A percentile compares a stretch with the other conserved stretches of the same genome.
Conservation (phyloP, 2,888 invertebrate species). For the Ophion ventricosus region DNA sequence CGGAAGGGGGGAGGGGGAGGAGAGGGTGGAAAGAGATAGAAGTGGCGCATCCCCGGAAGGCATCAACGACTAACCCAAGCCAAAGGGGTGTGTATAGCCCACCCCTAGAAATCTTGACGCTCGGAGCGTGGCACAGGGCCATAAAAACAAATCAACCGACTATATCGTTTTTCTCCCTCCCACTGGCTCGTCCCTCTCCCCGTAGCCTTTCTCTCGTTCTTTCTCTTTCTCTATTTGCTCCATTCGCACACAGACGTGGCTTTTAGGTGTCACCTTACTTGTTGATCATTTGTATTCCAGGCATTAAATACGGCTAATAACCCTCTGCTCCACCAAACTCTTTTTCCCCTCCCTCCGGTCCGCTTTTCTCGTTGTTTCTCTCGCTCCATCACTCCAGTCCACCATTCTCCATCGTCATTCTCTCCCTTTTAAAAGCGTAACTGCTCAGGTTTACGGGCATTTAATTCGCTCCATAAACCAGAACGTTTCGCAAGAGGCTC, state of each 20-base stretch:
- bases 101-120: conserved; percentile 62
- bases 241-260: conserved; percentile 54
- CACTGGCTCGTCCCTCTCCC: conserved; percentile 10
- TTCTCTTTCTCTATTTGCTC: conserved; percentile 32
- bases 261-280: conserved; percentile 72
- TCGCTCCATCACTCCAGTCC: conserved; percentile 1
- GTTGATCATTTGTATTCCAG: conserved; percentile 80
- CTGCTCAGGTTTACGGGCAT: conserved; percentile 77
- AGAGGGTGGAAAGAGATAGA: conserved; percentile 27
- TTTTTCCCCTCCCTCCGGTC: conserved; percentile 38
- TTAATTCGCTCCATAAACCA: conserved; percentile 78
- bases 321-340: conserved; percentile 60
- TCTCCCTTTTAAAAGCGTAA: conserved; percentile 72
- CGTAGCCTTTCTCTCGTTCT: conserved; percentile 17
- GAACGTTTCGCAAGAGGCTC: conserved; percentile 67
- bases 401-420: conserved; percentile 15
- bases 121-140: conserved; percentile 60
- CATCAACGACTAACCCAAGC: conserved; percentile 58
- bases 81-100: conserved; percentile 39
- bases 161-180: conserved; percentile 49
- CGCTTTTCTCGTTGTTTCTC: conserved; percentile 9
- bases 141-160: conserved; percentile 68
- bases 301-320: conserved; percentile 77
- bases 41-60: conserved; percentile 65
- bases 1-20: conserved; percentile 7